Conservation (phyloP, 2,113 vertebrate species). For the Glaucomys volans region DNA sequence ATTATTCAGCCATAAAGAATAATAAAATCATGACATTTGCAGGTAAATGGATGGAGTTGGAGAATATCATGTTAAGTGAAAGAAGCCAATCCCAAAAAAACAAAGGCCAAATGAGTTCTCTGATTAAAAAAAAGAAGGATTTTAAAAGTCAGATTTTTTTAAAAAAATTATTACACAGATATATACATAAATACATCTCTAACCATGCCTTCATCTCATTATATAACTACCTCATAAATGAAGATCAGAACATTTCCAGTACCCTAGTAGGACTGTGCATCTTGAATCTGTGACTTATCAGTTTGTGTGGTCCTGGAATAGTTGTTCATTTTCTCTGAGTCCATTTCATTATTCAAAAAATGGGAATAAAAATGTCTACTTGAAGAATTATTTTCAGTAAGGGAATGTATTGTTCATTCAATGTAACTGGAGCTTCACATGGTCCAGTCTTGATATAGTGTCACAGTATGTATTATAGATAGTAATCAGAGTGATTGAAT, state of each 20-base stretch:
- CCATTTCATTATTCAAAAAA: constrained; percentile 50
- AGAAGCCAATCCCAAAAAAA: too few species aligned
- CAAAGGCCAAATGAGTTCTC: too few species aligned
- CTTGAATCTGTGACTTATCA: constrained; percentile 10
- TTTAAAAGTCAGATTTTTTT: constrained; percentile 11
- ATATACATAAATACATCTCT: neutral
- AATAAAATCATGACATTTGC: too few species aligned
- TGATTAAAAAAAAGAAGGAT: too few species aligned
- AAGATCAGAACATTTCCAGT: neutral
- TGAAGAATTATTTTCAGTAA: constrained; percentile 30
- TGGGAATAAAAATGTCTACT: constrained; percentile 29
- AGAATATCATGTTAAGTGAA: too few species aligned
- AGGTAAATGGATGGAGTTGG: too few species aligned
- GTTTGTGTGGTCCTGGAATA: constrained; percentile 4
- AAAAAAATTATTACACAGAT: neutral
- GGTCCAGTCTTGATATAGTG: neutral
- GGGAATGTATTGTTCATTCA: neutral
- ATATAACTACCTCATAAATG: neutral
- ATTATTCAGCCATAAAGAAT: too few species aligned
- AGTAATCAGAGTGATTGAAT: neutral
- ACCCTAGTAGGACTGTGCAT: neutral
- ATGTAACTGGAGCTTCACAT: neutral
- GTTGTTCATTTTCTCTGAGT: neutral
- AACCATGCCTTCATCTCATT: neutral
- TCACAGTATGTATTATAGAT: neutral